Evolutionary conservation across 2,888 invertebrate genomes (phyloP), one percentile per base, ranked within the genome.

Genomic region (Agriotes lineatus): DNA sequence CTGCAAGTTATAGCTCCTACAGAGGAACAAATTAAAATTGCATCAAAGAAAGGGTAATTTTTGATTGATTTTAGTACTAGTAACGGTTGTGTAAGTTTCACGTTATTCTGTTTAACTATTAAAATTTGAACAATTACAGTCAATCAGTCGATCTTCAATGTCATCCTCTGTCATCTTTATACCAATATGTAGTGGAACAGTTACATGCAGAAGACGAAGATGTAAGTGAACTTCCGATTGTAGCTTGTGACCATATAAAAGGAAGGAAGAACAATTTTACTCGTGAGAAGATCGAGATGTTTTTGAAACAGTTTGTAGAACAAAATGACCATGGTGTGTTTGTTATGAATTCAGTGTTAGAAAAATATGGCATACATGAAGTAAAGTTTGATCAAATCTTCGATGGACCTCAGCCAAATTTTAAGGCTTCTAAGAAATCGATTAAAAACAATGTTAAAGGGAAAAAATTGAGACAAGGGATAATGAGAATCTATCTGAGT

Each of bases 231-330:
- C 86, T 90, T 60, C 89, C 90, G 80, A 89, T 89, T 1, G 90
- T 91, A 2, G 88, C 91, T 10, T 88, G 88, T 58, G 88, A 89
- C 69, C 89, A 92, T 73, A 88, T 95, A 57, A 90, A 94, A 62
- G 87, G 97, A 19, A 90, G 90, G 78, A 94, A 96, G 81, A 91
- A 91, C 5, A 85, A 90, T 1, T 95, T 93, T 80, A 92, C 92
- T 0, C 85, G 91, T 70, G 96, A 96, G 70, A 94, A 94, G 80
- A 91, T 92, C 79, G 90, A 93, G 76, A 87, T 96, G 76, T 96
- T 96, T 81, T 86, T 98, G 12, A 95, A 95, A 81, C 93, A 95
- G 80, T 91, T 93, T 74, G 90, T 93, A 0, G 88, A 90, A 75
- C 89, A 90, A 68, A 87, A 88, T 39, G 81, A 85, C 2, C 87